These are phyloP conservation scores for Pseudopleuronectes americanus DNA, from an alignment of 2,797 vertebrate species.

Conservation along the genomic window DNA sequence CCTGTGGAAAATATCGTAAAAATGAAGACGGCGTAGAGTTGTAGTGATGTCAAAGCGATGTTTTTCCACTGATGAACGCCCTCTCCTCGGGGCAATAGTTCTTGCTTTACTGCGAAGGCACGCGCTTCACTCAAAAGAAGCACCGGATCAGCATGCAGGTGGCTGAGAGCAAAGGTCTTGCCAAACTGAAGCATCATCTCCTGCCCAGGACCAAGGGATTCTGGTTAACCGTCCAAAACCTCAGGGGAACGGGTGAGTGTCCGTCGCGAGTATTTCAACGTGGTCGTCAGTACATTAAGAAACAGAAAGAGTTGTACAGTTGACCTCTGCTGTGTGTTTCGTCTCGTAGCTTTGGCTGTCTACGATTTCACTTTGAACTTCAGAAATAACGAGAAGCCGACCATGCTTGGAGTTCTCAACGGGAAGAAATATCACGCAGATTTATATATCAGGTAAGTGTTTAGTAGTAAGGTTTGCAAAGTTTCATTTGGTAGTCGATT, in stretches of 20 bases:
- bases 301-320: conserved; percentile 18
- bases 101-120: conserved; percentile 96
- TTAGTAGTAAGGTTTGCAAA: background rate
- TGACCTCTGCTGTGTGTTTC: conserved; percentile 13
- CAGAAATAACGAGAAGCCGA: conserved; percentile 92
- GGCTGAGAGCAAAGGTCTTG: conserved; percentile 94
- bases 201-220: conserved; percentile 97
- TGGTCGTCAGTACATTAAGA: background rate
- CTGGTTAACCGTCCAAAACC: conserved; percentile 91
- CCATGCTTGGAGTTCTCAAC: conserved; percentile 91
- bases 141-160: conserved; percentile 96
- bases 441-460: conserved; percentile 89
- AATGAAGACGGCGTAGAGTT: background rate
- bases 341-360: conserved; percentile 89
- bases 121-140: conserved; percentile 94
- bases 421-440: conserved; percentile 97
- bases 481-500: background rate
- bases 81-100: conserved; percentile 82
- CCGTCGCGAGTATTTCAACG: background rate
- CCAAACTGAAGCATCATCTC: conserved; percentile 94
- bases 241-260: conserved; percentile 91
- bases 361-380: conserved; percentile 99
- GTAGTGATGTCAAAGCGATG: background rate
- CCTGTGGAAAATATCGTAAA: background rate
- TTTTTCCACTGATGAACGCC: background rate